Evolutionary conservation across 2,113 vertebrate species (phyloP).

Genomic region (Hydrolagus affinis): DNA sequence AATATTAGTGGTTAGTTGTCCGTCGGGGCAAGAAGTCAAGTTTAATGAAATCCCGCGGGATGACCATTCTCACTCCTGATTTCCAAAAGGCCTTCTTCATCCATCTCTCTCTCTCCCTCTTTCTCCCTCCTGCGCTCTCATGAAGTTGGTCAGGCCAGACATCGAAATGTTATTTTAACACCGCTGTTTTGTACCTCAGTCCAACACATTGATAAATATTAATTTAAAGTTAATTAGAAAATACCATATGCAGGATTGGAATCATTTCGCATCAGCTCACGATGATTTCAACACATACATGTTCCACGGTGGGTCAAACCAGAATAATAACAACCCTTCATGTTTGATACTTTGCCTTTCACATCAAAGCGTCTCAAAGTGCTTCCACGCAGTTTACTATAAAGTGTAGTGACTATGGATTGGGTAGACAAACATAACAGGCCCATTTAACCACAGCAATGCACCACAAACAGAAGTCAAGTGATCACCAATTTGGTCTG

Average conservation of each 20-base stretch:
- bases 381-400: too few species aligned
- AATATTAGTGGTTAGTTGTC: constrained; percentile 11
- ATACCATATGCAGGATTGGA: not conserved
- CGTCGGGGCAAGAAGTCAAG: constrained; percentile 19
- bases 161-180: not conserved
- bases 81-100: too few species aligned
- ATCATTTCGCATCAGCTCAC: not conserved
- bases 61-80: not conserved
- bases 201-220: not conserved
- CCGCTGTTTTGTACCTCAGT: not conserved
- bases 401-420: too few species aligned
- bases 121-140: not conserved
- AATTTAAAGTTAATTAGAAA: not conserved
- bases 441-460: too few species aligned
- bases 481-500: too few species aligned
- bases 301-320: too few species aligned
- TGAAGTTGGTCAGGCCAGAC: not conserved
- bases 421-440: too few species aligned
- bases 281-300: not conserved
- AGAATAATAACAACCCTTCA: too few species aligned
- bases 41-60: constrained; percentile 19
- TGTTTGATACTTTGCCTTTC: too few species aligned
- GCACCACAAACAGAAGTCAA: too few species aligned
- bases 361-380: too few species aligned
- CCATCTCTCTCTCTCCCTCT: too few species aligned